phyloP scores from a whole-genome alignment of 2,797 vertebrate genomes.

The Sciurus vulgaris region DNA sequence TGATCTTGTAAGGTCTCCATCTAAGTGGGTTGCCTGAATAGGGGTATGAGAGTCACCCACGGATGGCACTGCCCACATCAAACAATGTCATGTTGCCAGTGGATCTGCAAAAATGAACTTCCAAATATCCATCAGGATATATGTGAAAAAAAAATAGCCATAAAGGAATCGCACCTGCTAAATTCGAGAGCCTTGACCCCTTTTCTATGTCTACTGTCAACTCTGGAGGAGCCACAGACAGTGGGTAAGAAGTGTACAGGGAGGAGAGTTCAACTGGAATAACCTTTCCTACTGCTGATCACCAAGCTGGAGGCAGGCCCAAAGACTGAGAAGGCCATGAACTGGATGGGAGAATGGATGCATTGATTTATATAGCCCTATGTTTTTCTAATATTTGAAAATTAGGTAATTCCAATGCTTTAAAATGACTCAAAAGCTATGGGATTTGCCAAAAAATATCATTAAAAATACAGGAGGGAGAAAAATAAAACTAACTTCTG shows the following conservation, averaged over 20 bases:
- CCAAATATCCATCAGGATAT: background rate
- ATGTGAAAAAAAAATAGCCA: background rate
- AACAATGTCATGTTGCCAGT: background rate
- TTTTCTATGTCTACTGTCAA: background rate
- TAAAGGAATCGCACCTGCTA: background rate
- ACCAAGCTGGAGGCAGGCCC: background rate
- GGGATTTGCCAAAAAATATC: background rate
- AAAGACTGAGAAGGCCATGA: background rate
- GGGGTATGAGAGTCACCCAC: background rate
- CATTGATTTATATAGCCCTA: background rate
- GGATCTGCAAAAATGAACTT: background rate
- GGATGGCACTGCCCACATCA: background rate
- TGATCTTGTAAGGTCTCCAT: background rate
- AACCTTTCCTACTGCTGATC: background rate
- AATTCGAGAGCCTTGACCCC: background rate
- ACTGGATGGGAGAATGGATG: background rate
- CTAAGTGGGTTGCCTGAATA: background rate
- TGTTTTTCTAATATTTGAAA: constrained; percentile 55
- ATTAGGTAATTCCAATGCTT: background rate
- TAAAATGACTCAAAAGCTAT: constrained; percentile 2
- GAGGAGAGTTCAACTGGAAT: background rate
- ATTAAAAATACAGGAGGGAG: background rate
- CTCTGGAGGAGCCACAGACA: background rate
- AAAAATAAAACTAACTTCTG: constrained; percentile 36
- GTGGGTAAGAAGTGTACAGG: background rate